Base-by-base conservation (phyloP, 2,888 invertebrate genomes). In the Polia nebulosa region DNA sequence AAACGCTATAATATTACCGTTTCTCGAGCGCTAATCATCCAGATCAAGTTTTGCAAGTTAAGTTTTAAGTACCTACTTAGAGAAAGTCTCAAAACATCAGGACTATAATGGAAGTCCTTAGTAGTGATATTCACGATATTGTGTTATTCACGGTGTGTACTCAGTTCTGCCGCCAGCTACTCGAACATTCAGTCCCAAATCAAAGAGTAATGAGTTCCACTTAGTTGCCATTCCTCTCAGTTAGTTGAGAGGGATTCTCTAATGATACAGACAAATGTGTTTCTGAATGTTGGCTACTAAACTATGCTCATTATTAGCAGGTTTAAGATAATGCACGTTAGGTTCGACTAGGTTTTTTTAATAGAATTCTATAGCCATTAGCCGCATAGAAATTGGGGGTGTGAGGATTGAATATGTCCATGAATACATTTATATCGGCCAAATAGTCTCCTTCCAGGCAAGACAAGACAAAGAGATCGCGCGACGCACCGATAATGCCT, bases 171-270 rank as follows among this genome's bases (percentile, higher is more conserved):
- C 27, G 8, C 20, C 7, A 41, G 9, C 34, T 20, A 44, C 51
- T 72, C 51, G 44, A 64, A 56, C 49, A 71, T 71, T 64, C 55
- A 41, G 41, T 8, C 20, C 11, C 29, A 73, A 72, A 73, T 72
- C 72, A 72, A 72, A 72, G 57, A 72, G 65, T 71, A 66, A 72
- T 73, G 72, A 66, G 52, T 15, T 49, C 45, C 74, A 53, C 53
- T 72, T 74, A 58, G 74, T 67, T 66, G 57, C 39, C 41, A 66
- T 63, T 57, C 34, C 59, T 59, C 45, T 56, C 8, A 29, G 47
- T 49, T 45, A 66, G 44, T 22, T 27, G 53, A 44, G 58, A 27
- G 41, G 32, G 47, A 44, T 67, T 53, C 32, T 15, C 51, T 52
- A 47, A 59, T 49, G 39, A 39, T 34, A 29, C 36, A 45, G 60